Conservation (phyloP, 2,888 invertebrate genomes). For the Ichneumon xanthorius region DNA sequence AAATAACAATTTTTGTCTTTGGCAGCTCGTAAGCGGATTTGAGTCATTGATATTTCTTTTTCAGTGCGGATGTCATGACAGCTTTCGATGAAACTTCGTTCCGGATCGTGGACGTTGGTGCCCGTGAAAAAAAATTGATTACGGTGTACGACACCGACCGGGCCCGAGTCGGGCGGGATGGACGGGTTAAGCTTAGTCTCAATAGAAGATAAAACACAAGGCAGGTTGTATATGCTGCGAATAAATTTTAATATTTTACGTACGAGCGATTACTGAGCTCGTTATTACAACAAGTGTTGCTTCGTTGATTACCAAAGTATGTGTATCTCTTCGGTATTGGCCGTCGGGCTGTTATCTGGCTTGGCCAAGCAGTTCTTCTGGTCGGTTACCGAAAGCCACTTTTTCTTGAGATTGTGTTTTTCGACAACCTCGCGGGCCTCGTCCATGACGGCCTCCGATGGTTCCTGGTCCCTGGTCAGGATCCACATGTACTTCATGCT, state of each 20-base stretch:
- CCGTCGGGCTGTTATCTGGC: conserved; percentile 87
- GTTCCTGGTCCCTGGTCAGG: conserved; percentile 87
- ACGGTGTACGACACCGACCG: too few species aligned
- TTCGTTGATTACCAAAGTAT: neutral
- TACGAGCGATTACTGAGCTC: neutral
- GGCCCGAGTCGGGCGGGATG: too few species aligned
- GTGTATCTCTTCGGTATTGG: conserved; percentile 84
- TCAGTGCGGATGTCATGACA: too few species aligned
- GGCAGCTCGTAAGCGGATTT: too few species aligned
- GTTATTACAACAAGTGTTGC: neutral
- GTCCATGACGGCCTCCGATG: conserved; percentile 86
- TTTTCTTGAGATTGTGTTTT: conserved; percentile 71
- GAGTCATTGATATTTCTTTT: too few species aligned
- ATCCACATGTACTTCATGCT: conserved; percentile 87
- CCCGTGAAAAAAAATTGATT: too few species aligned
- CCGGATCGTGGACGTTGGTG: too few species aligned
- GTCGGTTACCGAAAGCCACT: neutral
- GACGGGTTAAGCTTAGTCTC: neutral
- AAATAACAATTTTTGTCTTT: too few species aligned
- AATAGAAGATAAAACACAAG: neutral
- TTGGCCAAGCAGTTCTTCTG: conserved; percentile 68
- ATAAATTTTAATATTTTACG: neutral
- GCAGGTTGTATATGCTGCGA: neutral
- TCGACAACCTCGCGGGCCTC: conserved; percentile 87
- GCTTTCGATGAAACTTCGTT: too few species aligned